Conservation (phyloP, 1,140 invertebrate genomes). For the Scaptomyza pallida region DNA sequence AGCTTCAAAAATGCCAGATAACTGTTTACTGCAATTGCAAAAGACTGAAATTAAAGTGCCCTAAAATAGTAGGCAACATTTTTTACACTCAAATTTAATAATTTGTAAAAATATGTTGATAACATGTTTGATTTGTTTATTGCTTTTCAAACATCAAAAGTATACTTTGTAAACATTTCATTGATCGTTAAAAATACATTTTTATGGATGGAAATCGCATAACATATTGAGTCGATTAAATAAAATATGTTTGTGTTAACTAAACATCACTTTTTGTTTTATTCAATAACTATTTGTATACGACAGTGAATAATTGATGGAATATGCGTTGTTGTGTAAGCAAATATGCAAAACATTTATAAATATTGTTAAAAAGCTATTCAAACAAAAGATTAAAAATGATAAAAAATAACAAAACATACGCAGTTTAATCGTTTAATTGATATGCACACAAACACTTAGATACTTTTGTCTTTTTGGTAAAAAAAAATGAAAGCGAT, state of each 20-base stretch:
- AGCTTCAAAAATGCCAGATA: slow-evolving; percentile 22
- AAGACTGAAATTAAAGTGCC: slow-evolving; percentile 14
- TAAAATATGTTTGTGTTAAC: background rate
- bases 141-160: background rate
- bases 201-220: background rate
- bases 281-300: background rate
- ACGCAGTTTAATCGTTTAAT: slow-evolving; percentile 30
- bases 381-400: background rate
- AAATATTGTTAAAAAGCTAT: background rate
- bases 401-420: background rate
- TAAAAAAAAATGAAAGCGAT: slow-evolving; percentile 18
- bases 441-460: background rate
- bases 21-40: background rate
- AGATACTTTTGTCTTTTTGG: background rate
- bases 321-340: background rate
- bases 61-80: slow-evolving; percentile 40
- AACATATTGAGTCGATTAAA: background rate
- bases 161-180: background rate
- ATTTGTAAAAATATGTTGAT: no score
- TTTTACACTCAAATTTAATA: background rate
- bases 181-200: background rate
- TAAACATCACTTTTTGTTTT: background rate
- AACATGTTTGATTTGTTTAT: no score
- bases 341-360: background rate
- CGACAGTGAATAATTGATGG: background rate